Evolutionary conservation across 2,888 invertebrate species (phyloP).

Genomic region (Drosophila demipolita): DNA sequence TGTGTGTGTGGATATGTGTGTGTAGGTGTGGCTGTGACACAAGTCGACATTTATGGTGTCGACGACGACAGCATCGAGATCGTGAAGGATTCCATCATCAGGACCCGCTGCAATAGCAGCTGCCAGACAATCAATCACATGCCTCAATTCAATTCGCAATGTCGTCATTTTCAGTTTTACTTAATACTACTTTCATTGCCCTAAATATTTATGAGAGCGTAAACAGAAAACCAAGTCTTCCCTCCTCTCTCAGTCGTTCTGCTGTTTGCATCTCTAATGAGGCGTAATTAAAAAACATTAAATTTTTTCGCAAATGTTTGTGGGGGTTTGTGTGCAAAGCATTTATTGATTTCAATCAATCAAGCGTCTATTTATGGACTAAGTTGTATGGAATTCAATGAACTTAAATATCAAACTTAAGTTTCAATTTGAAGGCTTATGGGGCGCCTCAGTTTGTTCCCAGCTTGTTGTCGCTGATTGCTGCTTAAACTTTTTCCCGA

Average conservation of each 20-base stretch:
- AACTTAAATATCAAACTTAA: slow-evolving; percentile 58
- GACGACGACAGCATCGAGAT: slow-evolving; percentile 48
- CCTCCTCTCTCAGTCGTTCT: background rate
- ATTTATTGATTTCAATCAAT: slow-evolving; percentile 53
- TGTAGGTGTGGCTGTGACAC: slow-evolving; percentile 61
- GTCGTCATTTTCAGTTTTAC: slow-evolving; percentile 61
- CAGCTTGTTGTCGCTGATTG: slow-evolving; percentile 57
- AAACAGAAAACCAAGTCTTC: slow-evolving; percentile 13
- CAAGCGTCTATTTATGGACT: slow-evolving; percentile 45
- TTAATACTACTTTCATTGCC: slow-evolving; percentile 40
- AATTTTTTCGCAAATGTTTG: slow-evolving; percentile 40
- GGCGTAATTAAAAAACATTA: slow-evolving; percentile 74
- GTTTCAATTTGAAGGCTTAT: slow-evolving; percentile 58
- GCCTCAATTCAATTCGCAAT: slow-evolving; percentile 63
- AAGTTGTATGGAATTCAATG: slow-evolving; percentile 34
- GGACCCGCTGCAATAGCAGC: slow-evolving; percentile 26
- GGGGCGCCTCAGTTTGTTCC: slow-evolving; percentile 17
- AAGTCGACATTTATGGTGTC: slow-evolving; percentile 76
- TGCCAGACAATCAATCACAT: slow-evolving; percentile 70
- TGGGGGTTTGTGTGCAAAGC: slow-evolving; percentile 8
- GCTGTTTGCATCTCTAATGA: slow-evolving; percentile 65
- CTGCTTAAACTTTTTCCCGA: slow-evolving; percentile 51
- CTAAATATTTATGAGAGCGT: slow-evolving; percentile 67
- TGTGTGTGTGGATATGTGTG: background rate
- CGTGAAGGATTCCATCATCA: slow-evolving; percentile 44